Conservation (phyloP, 1,140 invertebrate genomes). For the Brachionus angularis region DNA sequence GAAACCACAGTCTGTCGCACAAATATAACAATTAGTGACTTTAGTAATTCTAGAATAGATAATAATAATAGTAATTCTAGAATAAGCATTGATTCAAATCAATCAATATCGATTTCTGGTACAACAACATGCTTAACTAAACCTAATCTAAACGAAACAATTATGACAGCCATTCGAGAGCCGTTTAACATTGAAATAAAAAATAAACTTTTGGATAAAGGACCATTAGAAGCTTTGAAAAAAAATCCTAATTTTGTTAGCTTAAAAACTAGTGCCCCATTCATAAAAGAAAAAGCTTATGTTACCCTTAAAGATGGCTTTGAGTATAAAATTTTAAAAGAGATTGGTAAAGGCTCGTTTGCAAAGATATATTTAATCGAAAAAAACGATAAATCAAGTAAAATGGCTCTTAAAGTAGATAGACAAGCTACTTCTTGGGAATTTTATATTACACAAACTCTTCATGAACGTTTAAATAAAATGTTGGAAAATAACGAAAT, state of each 20-base stretch:
- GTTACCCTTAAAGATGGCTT: background rate
- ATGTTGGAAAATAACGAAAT: constrained; percentile 5
- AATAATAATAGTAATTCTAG: too few species aligned
- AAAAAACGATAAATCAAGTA: constrained; percentile 6
- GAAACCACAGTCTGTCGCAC: background rate
- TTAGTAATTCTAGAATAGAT: too few species aligned
- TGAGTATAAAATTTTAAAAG: constrained; percentile 16
- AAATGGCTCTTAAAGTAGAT: constrained; percentile 37
- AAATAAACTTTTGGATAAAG: constrained; percentile 28
- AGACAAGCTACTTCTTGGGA: constrained; percentile 39
- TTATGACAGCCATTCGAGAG: constrained; percentile 34
- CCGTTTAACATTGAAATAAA: constrained; percentile 40
- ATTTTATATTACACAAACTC: constrained; percentile 27
- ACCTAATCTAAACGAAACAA: constrained; percentile 34
- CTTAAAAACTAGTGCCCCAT: background rate
- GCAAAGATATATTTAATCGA: constrained; percentile 37
- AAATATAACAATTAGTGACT: background rate
- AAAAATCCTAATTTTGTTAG: constrained; percentile 33
- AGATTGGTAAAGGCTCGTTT: constrained; percentile 27
- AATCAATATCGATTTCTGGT: constrained; percentile 15
- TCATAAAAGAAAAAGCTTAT: constrained; percentile 8
- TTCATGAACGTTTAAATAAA: constrained; percentile 24
- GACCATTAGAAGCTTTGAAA: background rate
- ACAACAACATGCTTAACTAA: background rate
- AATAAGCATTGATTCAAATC: too few species aligned